A percentile compares a stretch with the other conserved stretches of the same genome.
Conservation (phyloP, 2,797 vertebrate genomes). For the Brachyalestes nurse region DNA sequence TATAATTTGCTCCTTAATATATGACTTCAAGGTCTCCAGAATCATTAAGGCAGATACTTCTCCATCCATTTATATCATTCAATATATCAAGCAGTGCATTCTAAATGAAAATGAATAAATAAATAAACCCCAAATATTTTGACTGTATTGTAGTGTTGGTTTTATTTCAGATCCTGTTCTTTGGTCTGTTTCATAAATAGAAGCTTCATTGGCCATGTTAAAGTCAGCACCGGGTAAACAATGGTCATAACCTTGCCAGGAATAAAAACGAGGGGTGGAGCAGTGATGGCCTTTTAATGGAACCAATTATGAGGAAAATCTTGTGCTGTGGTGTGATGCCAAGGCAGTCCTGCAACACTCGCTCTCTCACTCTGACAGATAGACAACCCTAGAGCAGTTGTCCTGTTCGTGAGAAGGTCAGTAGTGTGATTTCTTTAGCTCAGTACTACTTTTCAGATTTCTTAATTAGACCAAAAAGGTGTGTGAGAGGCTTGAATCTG, state of each 20-base stretch:
- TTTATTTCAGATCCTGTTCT: not conserved
- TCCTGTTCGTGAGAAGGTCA: conserved; percentile 78
- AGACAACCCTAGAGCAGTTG: conserved; percentile 56
- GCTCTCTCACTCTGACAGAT: conserved; percentile 61
- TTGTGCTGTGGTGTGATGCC: conserved; percentile 24
- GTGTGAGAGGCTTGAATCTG: conserved; percentile 68
- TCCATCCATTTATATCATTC: too few species aligned
- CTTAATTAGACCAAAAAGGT: conserved; percentile 80
- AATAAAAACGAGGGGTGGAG: conserved; percentile 13
- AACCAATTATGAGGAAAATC: conserved; percentile 48
- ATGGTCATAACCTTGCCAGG: conserved; percentile 22
- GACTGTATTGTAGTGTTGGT: not conserved
- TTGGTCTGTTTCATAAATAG: conserved; percentile 3
- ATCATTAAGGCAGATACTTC: too few species aligned
- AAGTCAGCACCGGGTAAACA: conserved; percentile 16
- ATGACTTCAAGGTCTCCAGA: too few species aligned
- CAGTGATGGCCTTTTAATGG: conserved; percentile 45
- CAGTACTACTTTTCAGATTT: conserved; percentile 79
- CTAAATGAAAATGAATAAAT: not conserved
- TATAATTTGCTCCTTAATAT: too few species aligned
- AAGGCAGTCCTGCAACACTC: conserved; percentile 1
- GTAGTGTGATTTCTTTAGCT: conserved; percentile 73
- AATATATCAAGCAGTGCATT: too few species aligned
- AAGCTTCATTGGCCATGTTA: conserved; percentile 1
- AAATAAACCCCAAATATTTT: not conserved